These are phyloP conservation scores for Eubucco bourcierii DNA, from an alignment of 2,113 vertebrate species.

Conservation along the genomic window DNA sequence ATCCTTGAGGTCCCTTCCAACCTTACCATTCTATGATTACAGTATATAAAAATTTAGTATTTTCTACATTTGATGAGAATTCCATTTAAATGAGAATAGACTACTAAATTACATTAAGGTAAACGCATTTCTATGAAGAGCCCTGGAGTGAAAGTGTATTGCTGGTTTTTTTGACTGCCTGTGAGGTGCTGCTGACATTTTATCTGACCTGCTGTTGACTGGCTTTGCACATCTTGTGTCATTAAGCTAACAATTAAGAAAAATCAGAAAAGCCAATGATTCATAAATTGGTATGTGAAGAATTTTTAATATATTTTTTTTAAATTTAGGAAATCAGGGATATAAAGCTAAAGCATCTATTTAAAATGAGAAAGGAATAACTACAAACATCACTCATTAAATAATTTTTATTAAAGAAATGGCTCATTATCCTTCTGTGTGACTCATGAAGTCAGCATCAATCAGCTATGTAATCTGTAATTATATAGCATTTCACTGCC, in stretches of 20 bases:
- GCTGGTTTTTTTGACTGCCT: background rate
- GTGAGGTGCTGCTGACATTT: background rate
- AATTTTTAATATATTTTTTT: no score
- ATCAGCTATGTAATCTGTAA: background rate
- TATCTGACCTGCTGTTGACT: background rate
- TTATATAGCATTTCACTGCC: background rate
- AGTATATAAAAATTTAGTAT: background rate
- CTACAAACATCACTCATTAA: conserved; percentile 1
- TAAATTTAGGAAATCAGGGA: background rate
- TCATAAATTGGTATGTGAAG: background rate
- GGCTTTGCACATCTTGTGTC: background rate
- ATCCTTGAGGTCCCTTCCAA: no score
- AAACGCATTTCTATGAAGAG: background rate
- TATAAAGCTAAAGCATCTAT: background rate
- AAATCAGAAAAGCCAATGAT: background rate
- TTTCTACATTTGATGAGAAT: background rate
- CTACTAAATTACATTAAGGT: background rate
- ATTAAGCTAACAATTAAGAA: background rate
- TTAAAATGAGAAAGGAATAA: conserved; percentile 3
- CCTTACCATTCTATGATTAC: no score
- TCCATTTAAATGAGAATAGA: background rate
- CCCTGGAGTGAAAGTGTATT: background rate
- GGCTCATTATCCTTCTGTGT: conserved; percentile 5
- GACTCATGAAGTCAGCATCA: conserved; percentile 21
- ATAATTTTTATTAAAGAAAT: conserved; percentile 26